phyloP scores from a whole-genome alignment of 2,888 invertebrate species.

The Diadegma fenestrale region DNA sequence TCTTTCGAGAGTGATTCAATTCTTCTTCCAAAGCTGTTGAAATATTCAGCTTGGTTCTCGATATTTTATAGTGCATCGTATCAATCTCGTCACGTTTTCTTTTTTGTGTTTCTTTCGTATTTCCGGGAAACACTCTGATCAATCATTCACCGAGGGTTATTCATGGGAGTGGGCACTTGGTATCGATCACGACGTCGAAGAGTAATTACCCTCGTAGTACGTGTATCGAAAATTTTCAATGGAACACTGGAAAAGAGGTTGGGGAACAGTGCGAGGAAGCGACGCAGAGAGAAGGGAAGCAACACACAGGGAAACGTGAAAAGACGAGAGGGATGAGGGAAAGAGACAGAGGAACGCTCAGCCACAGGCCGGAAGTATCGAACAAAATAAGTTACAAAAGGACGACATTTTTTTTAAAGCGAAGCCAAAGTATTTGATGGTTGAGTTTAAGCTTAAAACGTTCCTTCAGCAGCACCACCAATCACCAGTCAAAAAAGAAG shows the following conservation, averaged over 20 bases:
- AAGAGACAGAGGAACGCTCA: conserved; percentile 2
- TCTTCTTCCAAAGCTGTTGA: neutral
- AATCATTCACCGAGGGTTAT: conserved; percentile 35
- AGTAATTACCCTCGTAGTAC: conserved; percentile 54
- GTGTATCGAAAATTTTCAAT: conserved; percentile 48
- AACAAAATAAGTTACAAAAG: conserved; percentile 49
- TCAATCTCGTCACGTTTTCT: conserved; percentile 5
- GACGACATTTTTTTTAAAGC: conserved; percentile 55
- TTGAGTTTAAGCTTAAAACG: conserved; percentile 48
- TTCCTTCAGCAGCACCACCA: conserved; percentile 58
- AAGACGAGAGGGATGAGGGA: conserved; percentile 11
- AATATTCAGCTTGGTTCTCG: neutral
- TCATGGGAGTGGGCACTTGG: conserved; percentile 19
- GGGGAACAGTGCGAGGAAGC: neutral
- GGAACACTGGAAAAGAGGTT: neutral
- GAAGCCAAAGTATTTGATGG: conserved; percentile 23
- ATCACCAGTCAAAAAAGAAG: conserved; percentile 48
- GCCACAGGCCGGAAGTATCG: conserved; percentile 54
- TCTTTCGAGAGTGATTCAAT: neutral
- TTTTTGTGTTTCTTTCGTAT: conserved; percentile 17
- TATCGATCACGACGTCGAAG: conserved; percentile 46
- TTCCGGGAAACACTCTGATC: conserved; percentile 35
- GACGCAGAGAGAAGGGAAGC: neutral
- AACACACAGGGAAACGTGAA: conserved; percentile 17
- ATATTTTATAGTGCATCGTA: conserved; percentile 14